Evolutionary conservation across 35 echinoderm and acorn worm genomes (phyloP), one percentile per base, ranked within the genome.

Genomic region (Ophioderma brevispina): DNA sequence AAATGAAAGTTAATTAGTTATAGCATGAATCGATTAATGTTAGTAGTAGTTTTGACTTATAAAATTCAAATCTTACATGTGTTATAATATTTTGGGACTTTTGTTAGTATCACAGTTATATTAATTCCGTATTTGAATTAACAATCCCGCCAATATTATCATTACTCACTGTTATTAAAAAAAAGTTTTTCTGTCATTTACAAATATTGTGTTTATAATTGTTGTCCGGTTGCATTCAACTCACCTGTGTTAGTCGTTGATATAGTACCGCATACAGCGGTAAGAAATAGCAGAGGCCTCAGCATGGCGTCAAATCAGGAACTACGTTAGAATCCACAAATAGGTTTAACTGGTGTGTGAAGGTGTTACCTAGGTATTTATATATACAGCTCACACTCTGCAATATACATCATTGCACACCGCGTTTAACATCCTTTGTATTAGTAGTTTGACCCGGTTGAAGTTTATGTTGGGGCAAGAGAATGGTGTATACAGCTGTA

Each of bases 301-400:
- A 70, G 28, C 59, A 70, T 70, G 59, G 59, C 28, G 59, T 70
- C 59, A 18, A 70, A 70, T 70, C 15, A 70, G n/a, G 10, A 70
- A 30, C 59, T 70, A 70, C 41, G 41, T 46, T 70, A 70, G 59
- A 70, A 70, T 70, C 59, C 59, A 70, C 59, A 70, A 70, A 30
- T 25, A 70, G 28, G 59, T 46, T 46, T 46, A 46, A 46, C 41
- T 46, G 41, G 17, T 46, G 41, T 46, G 41, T 46, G 41, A 17
- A 70, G 59, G 28, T 70, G 59, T 70, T 8, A 13, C 59, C 28
- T 30, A 70, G n/a, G 59, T 70, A 30, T 70, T 70, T 70, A 25
- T 70, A 30, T 30, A 70, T 70, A 46, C 28, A 70, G 59, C 59
- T 70, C 15, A 70, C 59, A 25, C 59, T 18, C 59, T 2, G 23